Conservation (phyloP, 2,888 invertebrate species). For the Dermolepida albohirtum region DNA sequence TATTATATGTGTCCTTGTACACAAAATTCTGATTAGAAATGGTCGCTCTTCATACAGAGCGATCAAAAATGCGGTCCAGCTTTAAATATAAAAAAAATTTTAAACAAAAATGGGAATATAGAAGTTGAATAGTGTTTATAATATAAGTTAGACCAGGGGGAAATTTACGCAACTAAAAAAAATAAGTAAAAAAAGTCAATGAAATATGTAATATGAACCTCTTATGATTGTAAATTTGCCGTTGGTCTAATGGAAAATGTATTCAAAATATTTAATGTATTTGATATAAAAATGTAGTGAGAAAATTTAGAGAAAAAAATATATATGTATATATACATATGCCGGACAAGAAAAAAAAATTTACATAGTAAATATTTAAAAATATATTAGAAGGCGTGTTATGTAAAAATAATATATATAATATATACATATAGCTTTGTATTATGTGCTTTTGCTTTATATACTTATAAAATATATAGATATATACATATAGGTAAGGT, state of each 20-base stretch:
- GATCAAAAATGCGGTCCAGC: slow-evolving; percentile 43
- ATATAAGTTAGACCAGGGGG: slow-evolving; percentile 3
- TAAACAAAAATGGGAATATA: slow-evolving; percentile 6
- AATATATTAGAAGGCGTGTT: slow-evolving; percentile 1
- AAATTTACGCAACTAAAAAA: slow-evolving; percentile 16
- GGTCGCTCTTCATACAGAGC: slow-evolving; percentile 13
- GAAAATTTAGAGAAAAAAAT: background rate
- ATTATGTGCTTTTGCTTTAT: slow-evolving; percentile 26
- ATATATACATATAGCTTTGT: slow-evolving; percentile 17
- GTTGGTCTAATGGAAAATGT: slow-evolving; percentile 5
- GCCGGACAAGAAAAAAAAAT: background rate
- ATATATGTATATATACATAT: slow-evolving; percentile 8
- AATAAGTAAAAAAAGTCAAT: slow-evolving; percentile 6
- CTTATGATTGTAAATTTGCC: slow-evolving; percentile 23
- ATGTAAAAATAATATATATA: background rate
- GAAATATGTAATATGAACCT: slow-evolving; percentile 15
- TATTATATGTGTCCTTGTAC: slow-evolving; percentile 21
- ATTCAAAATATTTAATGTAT: slow-evolving; percentile 6
- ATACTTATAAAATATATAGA: slow-evolving; percentile 1
- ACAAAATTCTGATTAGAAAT: slow-evolving; percentile 17
- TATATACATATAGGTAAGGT: background rate
- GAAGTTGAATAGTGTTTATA: too few species aligned
- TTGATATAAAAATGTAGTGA: slow-evolving; percentile 13
- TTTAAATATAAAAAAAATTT: slow-evolving; percentile 35
- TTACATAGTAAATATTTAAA: slow-evolving; percentile 5